Evolutionary conservation across 1,140 invertebrate genomes (phyloP).

Genomic region (Archegozetes longisetosus): DNA sequence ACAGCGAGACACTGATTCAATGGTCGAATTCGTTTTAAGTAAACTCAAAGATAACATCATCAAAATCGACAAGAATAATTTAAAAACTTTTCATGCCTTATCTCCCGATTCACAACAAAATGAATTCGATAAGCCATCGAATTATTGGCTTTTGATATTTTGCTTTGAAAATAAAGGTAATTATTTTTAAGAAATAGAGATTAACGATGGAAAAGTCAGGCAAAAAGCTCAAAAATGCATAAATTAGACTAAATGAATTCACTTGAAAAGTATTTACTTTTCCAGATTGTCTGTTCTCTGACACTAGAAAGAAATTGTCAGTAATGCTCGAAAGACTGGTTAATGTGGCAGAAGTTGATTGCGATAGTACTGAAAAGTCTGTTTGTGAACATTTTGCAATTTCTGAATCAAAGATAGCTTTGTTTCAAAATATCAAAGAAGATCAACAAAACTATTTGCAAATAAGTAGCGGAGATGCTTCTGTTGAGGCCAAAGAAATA

Average conservation of each 20-base stretch:
- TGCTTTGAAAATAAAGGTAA: background rate
- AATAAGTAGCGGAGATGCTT: background rate
- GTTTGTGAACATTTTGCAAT: conserved; percentile 4
- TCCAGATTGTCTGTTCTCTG: conserved; percentile 13
- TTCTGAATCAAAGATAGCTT: background rate
- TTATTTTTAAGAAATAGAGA: background rate
- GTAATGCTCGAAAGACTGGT: conserved; percentile 33
- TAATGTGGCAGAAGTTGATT: conserved; percentile 37
- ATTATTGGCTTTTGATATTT: background rate
- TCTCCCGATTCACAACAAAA: conserved; percentile 1
- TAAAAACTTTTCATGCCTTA: background rate
- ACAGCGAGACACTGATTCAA: conserved; percentile 25
- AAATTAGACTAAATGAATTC: background rate
- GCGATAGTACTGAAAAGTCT: conserved; percentile 17
- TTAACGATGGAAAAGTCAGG: background rate
- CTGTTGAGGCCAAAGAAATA: conserved; percentile 34
- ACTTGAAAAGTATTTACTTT: background rate
- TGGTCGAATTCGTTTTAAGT: conserved; percentile 32
- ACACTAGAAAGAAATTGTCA: conserved; percentile 12
- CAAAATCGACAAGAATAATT: background rate
- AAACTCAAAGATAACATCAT: conserved; percentile 26
- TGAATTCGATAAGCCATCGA: background rate
- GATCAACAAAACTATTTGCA: conserved; percentile 5
- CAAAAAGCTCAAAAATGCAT: no score
- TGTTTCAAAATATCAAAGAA: background rate